These are phyloP conservation scores for Diadromus collaris DNA, from an alignment of 2,888 invertebrate genomes.

Conservation along the genomic window DNA sequence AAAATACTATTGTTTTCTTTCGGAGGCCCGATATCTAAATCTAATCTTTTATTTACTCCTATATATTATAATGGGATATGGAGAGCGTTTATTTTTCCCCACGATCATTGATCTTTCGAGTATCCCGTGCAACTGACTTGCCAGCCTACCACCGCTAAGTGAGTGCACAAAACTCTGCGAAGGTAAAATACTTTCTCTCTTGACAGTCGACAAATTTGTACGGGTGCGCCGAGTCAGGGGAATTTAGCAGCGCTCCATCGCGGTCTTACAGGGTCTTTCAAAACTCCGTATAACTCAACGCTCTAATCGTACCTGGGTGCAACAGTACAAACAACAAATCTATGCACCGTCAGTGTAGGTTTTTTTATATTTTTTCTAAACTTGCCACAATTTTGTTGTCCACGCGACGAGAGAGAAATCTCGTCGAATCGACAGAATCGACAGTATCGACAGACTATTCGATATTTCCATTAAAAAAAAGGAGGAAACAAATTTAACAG, in stretches of 20 bases:
- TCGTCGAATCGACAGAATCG: not conserved
- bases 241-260: not conserved
- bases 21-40: not conserved
- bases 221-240: not conserved
- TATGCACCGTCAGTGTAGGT: not conserved
- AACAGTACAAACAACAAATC: not conserved
- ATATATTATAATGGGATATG: not conserved
- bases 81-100: not conserved
- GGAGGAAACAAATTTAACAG: no score
- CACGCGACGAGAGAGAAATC: not conserved
- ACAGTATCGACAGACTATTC: not conserved
- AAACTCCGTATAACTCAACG: not conserved
- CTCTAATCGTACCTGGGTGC: not conserved
- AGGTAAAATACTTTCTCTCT: slow-evolving; percentile 65
- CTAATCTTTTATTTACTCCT: not conserved
- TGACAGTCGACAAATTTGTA: not conserved
- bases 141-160: slow-evolving; percentile 16
- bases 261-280: not conserved
- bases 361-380: not conserved
- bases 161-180: slow-evolving; percentile 50
- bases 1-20: not conserved
- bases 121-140: slow-evolving; percentile 56
- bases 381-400: not conserved
- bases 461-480: no score
- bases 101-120: slow-evolving; percentile 49